phyloP scores from a whole-genome alignment of 2,113 vertebrate species.

The Zosterops borbonicus region DNA sequence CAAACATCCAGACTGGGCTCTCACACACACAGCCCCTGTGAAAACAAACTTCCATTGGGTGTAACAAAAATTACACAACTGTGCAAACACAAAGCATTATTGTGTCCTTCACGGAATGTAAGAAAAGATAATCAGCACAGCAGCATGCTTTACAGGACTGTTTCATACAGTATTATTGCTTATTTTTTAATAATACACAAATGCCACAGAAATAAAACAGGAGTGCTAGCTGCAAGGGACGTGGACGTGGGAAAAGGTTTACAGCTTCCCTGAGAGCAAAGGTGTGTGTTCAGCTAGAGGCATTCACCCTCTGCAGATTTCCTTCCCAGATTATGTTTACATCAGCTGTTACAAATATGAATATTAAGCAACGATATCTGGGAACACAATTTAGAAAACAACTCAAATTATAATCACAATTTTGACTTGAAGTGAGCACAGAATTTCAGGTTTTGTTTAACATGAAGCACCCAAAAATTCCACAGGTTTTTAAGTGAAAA shows the following conservation, averaged over 20 bases:
- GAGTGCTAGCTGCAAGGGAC: neutral
- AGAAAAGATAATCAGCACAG: neutral
- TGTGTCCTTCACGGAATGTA: neutral
- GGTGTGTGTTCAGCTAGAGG: neutral
- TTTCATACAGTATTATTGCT: neutral
- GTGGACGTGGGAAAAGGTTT: neutral
- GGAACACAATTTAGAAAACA: neutral
- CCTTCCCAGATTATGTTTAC: neutral
- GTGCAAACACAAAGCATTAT: conserved; percentile 7
- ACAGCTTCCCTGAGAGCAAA: neutral
- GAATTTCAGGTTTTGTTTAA: neutral
- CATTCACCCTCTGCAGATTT: neutral
- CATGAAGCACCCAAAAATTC: neutral
- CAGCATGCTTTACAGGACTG: neutral
- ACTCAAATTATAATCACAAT: neutral
- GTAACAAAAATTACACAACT: neutral
- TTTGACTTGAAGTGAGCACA: neutral
- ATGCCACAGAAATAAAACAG: conserved; percentile 6
- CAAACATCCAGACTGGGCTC: neutral
- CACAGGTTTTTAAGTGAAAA: neutral
- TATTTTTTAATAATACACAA: conserved; percentile 11
- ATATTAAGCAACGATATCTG: neutral
- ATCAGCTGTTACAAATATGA: neutral
- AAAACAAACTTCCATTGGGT: neutral
- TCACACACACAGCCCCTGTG: neutral